phyloP scores from a whole-genome alignment of 2,797 vertebrate genomes.

The Gymnopithys bicolor region DNA sequence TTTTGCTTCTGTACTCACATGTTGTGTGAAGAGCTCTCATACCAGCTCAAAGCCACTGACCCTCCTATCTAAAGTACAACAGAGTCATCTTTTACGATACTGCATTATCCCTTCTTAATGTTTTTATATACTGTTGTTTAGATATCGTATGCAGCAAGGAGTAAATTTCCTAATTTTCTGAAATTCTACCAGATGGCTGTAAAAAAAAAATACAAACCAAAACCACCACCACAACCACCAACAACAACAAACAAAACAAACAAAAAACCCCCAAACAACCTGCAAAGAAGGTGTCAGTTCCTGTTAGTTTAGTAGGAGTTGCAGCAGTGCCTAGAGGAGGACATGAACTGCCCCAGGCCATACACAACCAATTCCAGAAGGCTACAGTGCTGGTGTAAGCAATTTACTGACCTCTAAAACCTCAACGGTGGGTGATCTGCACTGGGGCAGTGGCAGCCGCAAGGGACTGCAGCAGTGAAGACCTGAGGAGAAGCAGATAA shows the following conservation, averaged over 20 bases:
- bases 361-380: not conserved
- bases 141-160: not conserved
- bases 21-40: not conserved
- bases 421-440: not conserved
- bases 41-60: not conserved
- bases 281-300: not conserved
- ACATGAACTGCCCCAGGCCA: not conserved
- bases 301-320: not conserved
- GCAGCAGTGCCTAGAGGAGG: not conserved
- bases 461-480: not conserved
- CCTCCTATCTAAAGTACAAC: fast-evolving
- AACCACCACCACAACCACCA: no score
- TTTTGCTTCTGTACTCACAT: not conserved
- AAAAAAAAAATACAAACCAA: not conserved
- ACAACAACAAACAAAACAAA: not conserved
- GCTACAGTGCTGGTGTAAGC: not conserved
- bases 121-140: not conserved
- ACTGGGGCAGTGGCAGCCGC: not conserved
- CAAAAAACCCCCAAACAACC: not conserved
- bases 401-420: not conserved
- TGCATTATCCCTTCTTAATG: not conserved
- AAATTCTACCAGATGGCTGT: not conserved
- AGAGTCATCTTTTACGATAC: not conserved
- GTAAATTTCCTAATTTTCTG: not conserved
- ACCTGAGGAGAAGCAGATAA: not conserved